Base-by-base conservation (phyloP, 2,797 vertebrate genomes). In the Peromyscus aztecus region DNA sequence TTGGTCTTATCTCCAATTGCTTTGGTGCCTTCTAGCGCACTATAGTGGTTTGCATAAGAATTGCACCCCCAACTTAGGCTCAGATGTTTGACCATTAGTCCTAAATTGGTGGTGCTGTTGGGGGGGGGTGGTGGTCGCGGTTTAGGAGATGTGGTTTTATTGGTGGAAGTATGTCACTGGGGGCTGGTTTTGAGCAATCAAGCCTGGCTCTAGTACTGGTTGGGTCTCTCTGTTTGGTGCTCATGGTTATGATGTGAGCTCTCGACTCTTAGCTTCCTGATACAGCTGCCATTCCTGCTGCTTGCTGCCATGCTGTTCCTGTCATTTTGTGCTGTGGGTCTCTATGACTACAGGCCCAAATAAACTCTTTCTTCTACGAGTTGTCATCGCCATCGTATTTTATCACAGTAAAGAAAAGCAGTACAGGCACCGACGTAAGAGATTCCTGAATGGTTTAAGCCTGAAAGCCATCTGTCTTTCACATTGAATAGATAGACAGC, bases 361-460 rank as follows among this genome's bases (percentile, higher is more conserved):
- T 31, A 16, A 61, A 61, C 24, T 24, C 59, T 59, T 59, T 59
- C 57, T 61, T 61, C 59, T 27, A 61, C 3, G 24, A 61, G 59
- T 11, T 61, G 59, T 27, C 24, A 27, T 61, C 0, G 2, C 24
- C 59, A 61, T 10, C 9, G 9, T 29, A 17, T 77, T 77, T 29
- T 49, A 31, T 77, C 27, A 9, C 14, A 49, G 27, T 19, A 49
- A 46, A 31, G 75, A 31, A 16, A 76, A 77, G 46, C 31, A 77
- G 29, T 59, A 13, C 0, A 14, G 37, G 17, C 0, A 59, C 16
- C 1, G 9, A 61, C 23, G 1, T 61, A 61, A n/a, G 37, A 37
- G n/a, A 34, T 17, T 46, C 27, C 19, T 46, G 9, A 83, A 49
- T 88, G 67, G 19, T 24, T 19, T 57, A 37, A 34, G 59, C n/a